These are phyloP conservation scores for Epizoanthus rinbou DNA, from an alignment of 92 coral and sea anemone species.

Conservation along the genomic window DNA sequence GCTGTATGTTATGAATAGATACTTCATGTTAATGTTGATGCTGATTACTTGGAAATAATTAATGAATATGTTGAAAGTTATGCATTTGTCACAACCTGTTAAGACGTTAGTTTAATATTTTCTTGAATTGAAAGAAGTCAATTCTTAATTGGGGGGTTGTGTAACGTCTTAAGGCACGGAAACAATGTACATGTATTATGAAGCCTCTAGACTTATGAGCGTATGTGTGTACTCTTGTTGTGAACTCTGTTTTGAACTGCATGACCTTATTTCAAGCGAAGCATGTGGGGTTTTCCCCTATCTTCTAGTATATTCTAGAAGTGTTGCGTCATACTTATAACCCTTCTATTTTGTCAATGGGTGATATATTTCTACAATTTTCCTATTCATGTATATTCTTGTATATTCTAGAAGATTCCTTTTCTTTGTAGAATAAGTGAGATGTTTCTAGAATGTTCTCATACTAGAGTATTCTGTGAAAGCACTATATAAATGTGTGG, in stretches of 20 bases:
- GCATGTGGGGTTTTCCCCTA: conserved; percentile 15
- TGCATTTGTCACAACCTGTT: not conserved
- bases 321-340: not conserved
- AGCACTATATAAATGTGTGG: no score
- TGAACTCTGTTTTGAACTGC: conserved; percentile 7
- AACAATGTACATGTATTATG: conserved; percentile 15
- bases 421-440: conserved; percentile 16
- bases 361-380: conserved; percentile 15
- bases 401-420: conserved; percentile 17
- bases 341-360: conserved; percentile 8
- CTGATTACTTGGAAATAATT: not conserved
- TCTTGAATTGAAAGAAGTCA: conserved; percentile 2
- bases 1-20: no score
- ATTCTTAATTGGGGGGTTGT: not conserved
- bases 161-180: conserved; percentile 15
- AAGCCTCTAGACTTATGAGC: conserved; percentile 18
- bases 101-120: not conserved
- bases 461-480: conserved; percentile 17
- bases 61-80: not conserved
- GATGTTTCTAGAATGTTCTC: conserved; percentile 18
- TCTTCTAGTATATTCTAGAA: conserved; percentile 2
- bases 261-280: conserved; percentile 13
- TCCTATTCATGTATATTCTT: conserved; percentile 11
- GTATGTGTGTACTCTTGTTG: conserved; percentile 17
- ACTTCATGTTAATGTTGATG: not conserved